Conservation (phyloP, 2,113 vertebrate genomes). For the Columbina picui region DNA sequence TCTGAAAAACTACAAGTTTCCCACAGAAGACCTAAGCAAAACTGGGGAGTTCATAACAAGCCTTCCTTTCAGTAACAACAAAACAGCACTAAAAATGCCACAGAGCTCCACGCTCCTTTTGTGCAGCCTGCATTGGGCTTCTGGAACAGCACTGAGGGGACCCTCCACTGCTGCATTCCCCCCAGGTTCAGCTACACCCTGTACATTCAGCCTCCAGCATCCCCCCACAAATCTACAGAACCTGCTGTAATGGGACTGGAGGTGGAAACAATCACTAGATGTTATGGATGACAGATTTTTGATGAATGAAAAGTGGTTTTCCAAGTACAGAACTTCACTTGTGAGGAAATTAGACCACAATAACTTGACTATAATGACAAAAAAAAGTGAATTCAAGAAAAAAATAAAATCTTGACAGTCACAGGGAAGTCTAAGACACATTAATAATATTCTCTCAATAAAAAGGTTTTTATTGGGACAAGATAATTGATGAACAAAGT, state of each 20-base stretch:
- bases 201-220: neutral
- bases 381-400: neutral
- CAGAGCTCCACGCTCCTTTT: neutral
- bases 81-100: neutral
- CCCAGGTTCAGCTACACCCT: neutral
- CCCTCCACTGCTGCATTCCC: neutral
- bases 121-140: neutral
- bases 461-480: neutral
- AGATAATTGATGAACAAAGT: neutral
- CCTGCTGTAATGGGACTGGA: neutral
- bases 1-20: neutral
- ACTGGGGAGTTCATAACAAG: rapidly evolving
- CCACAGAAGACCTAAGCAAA: neutral
- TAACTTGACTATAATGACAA: neutral
- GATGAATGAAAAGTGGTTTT: neutral
- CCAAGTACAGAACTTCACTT: neutral
- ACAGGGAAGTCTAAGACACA: neutral
- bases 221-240: neutral
- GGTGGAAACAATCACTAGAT: neutral
- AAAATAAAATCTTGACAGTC: neutral
- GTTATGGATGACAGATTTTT: neutral
- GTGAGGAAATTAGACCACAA: neutral
- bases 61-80: neutral
- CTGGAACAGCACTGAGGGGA: neutral
- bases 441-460: neutral